Evolutionary conservation across 1,140 invertebrate genomes (phyloP), one percentile per base, ranked within the genome.

Genomic region (Musca domestica): DNA sequence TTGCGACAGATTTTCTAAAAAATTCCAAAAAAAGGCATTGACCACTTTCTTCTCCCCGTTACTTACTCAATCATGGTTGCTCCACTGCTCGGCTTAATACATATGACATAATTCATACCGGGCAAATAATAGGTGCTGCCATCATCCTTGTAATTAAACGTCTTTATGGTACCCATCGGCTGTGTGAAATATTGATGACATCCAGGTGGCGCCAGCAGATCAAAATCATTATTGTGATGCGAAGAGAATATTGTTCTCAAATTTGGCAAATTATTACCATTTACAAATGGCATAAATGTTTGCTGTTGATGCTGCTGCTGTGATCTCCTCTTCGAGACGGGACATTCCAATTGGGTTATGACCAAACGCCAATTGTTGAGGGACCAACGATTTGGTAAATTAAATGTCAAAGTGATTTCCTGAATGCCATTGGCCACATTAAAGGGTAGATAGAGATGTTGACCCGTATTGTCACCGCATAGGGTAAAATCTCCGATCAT

Each of bases 401-500:
- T 22, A 64, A 81, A 80, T 0, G 70, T 71, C 6, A 81, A 34
- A 2, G 72, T 72, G 15, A 78, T 67, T 66, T 75, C 72, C 30
- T 74, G 71, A 0, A 73, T 72, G 15, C 78, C 76, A 0, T 70
- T 67, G 2, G 71, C 76, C 14, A 74, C 76, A 68, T 76, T 75
- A 61, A 81, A 81, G 6, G 77, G 79, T 41, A 81, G 22, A 52
- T 81, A 81, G 12, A 81, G 64, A 70, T 95, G 92, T 75, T 94
- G 91, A 23, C 90, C 91, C n/a, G 84, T 86, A 80, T 94, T 94
- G 74, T 90, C 87, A 7, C 93, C 93, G 74, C 93, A 95, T 52
- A 88, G 78, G 56, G 71, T 77, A 64, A 75, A 77, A 41, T 58
- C 65, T 12, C 71, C 79, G 0, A 90, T 83, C 47, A 83, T 82